Evolutionary conservation across 53 echinoderm and acorn worm genomes (phyloP), one percentile per base, ranked within the genome.

Genomic region (Echinarachnius parma): DNA sequence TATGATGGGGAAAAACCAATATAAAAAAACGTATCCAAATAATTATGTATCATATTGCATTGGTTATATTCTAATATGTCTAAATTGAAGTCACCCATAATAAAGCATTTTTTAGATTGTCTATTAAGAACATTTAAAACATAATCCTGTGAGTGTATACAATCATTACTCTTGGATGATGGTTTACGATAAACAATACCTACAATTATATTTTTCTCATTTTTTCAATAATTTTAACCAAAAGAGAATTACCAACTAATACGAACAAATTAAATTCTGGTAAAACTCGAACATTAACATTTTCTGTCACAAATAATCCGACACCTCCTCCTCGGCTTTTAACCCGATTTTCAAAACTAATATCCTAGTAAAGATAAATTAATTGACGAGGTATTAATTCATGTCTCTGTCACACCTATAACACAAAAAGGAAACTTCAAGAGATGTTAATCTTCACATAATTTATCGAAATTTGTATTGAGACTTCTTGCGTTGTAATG

Each of bases 151-250:
- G n/a, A n/a, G n/a, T 27, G 7, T 26, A 61, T 22, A 56, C 39
- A 64, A 27, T 64, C 64, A 21, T 5, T 4, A 26, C 10, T 10
- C 5, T 21, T 64, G 24, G 42, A 44, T 45, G 39, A 42, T 15
- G 64, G 64, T 27, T 39, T 64, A 4, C 64, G 64, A 28, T 64
- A 61, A 4, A 61, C 61, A 33, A 61, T 36, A 15, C 61, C 61
- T 4, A 56, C 27, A 5, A 61, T 21, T 16, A 36, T 5, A 21
- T 8, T 64, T n/a, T 27, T 64, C 2, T 64, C 14, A 44, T 4
- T 5, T 2, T 1, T 62, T 1, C 24, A 10, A 37, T 2, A 46
- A 28, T 64, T 64, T 64, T 45, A 64, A 64, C 45, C 1, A 64
- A 64, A 14, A 64, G 46, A 3, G 64, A 64, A 44, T 64, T 45